A percentile compares a stretch with the other conserved stretches of the same genome.
Conservation (phyloP, 53 echinoderm and acorn worm species). For the Paracentrotus lividus region DNA sequence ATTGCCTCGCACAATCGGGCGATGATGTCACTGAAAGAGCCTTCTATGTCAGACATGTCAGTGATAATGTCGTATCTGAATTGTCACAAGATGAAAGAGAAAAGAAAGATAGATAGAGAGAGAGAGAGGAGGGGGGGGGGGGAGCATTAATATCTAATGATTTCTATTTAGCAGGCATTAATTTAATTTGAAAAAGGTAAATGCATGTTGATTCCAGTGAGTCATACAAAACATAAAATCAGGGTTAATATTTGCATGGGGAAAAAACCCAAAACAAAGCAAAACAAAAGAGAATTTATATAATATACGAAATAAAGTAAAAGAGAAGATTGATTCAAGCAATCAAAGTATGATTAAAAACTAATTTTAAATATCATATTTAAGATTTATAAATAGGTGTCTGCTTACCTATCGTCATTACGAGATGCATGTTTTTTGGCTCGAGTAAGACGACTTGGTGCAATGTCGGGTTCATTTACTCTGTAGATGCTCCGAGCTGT, state of each 20-base stretch:
- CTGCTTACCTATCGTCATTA: constrained; percentile 10
- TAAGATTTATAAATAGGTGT: background rate
- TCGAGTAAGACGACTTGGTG: background rate
- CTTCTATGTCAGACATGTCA: constrained; percentile 80
- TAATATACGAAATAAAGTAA: too few species aligned
- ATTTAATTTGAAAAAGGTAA: too few species aligned
- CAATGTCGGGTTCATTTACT: background rate
- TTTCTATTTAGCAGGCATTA: too few species aligned
- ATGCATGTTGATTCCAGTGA: too few species aligned
- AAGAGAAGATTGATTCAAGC: too few species aligned
- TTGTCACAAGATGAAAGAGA: background rate
- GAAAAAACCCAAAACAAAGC: too few species aligned
- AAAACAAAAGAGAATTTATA: too few species aligned
- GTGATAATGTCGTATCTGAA: constrained; percentile 5
- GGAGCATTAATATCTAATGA: too few species aligned
- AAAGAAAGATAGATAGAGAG: background rate
- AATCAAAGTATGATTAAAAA: background rate
- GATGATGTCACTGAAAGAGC: constrained; percentile 79
- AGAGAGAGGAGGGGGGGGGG: too few species aligned
- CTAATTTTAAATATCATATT: background rate
- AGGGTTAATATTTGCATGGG: too few species aligned
- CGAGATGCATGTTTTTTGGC: background rate
- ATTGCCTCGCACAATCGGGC: constrained; percentile 81
- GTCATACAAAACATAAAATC: too few species aligned
- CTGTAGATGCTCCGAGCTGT: background rate